Base-by-base conservation (phyloP, 2,888 invertebrate species). In the Oligia latruncula region DNA sequence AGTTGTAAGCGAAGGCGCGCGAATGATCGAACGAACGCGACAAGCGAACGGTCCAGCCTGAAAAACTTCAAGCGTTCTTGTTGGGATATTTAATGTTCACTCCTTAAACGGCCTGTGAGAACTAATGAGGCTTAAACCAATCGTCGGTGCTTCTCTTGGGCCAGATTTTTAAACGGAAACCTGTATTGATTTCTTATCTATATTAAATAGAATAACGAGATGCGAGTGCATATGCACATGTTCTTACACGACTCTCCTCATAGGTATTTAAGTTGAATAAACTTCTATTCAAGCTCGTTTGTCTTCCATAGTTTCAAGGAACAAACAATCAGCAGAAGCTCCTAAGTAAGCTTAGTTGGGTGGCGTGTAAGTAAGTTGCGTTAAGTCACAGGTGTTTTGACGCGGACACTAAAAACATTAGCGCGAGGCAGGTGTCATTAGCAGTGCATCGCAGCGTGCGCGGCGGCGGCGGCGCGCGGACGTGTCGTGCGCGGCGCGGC, bases 1-100 rank as follows among this genome's bases (percentile, higher is more conserved):
- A 88, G 89, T 75, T 83, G 87, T 80, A 78, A 82, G 81, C 72
- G 78, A 82, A 87, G 83, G 80, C 79, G 84, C 81, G 77, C 73
- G 67, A 82, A 66, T 80, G 83, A 78, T 85, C 64, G 74, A 76
- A 71, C 35, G 83, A 68, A 70, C 77, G 78, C 80, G 83, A 81
- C 88, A 77, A 72, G 84, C 85, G 81, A 81, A 29, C 29, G 60
- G 40, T 11, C 66, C 46, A 60, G 64, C 65, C 81, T 74, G 87
- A 84, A 84, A 80, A 71, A 76, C 58, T 23, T 15, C 20, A 40
- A n/a, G 35, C 64, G 60, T 65, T 86, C 86, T 66, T 77, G 62
- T 82, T n/a, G 58, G 29, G 23, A 70, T 77, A 72, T 86, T 65
- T 68, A 68, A 86, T 66, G 65, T 74, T 40, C 13, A 65, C 64